phyloP scores from a whole-genome alignment of 2,113 vertebrate species.

The Lota lota region DNA sequence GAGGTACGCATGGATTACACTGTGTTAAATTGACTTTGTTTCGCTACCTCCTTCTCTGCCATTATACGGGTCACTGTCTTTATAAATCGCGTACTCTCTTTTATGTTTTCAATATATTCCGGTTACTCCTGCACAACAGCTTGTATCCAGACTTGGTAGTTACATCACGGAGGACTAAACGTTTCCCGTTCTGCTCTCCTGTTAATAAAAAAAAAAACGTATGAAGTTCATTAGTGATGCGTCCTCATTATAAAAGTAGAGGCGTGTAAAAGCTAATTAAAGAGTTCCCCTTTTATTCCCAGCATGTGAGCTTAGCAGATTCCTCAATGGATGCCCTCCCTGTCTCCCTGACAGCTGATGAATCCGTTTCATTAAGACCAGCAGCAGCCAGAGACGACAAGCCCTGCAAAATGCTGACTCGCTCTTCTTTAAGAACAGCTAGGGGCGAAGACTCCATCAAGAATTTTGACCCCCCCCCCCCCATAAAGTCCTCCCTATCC shows the following conservation, averaged over 20 bases:
- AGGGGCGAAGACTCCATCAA: too few species aligned
- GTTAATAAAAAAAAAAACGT: conserved; percentile 1
- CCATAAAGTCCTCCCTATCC: neutral
- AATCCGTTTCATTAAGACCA: conserved; percentile 46
- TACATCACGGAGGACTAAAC: conserved; percentile 16
- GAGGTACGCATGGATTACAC: too few species aligned
- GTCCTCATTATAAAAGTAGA: conserved; percentile 52
- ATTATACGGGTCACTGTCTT: too few species aligned
- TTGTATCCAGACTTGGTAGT: too few species aligned
- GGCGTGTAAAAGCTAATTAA: conserved; percentile 56
- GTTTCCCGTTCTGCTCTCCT: conserved; percentile 3
- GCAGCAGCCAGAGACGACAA: neutral
- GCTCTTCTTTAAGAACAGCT: too few species aligned
- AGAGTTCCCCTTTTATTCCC: conserved; percentile 39
- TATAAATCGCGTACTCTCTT: conserved; percentile 12
- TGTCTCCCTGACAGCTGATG: conserved; percentile 43
- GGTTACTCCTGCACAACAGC: conserved; percentile 21
- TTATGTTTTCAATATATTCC: conserved; percentile 41
- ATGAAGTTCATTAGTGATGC: neutral
- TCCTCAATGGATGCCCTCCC: conserved; percentile 42
- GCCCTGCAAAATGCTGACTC: too few species aligned
- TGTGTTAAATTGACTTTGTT: too few species aligned
- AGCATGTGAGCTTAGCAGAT: conserved; percentile 51
- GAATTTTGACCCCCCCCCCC: conserved; percentile 6
- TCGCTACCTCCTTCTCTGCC: conserved; percentile 18